Base-by-base conservation (phyloP, 2,888 invertebrate species). In the Calameuta pallipes region DNA sequence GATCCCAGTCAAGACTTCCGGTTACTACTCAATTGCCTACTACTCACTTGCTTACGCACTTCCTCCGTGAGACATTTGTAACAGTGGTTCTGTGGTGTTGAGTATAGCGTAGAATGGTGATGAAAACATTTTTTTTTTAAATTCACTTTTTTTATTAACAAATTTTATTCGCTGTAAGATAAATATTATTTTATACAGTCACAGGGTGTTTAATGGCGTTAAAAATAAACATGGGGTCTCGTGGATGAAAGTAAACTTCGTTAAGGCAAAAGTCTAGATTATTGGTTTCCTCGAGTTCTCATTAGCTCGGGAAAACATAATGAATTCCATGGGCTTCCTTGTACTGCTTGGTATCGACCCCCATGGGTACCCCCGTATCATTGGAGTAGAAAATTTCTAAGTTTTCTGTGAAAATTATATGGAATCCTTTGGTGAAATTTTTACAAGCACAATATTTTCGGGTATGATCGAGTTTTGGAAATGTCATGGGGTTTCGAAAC, bases 1-100 rank as follows among this genome's bases (percentile, higher is more conserved):
- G 56, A 56, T 56, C 56, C 56, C 73, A 23, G 56, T 36, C 68
- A 69, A 73, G 76, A 81, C 80, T 78, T 81, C 80, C 80, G 81
- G 80, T n/a, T 73, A 35, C 74, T 69, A 56, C 11, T 75, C 31
- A 30, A 69, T 80, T 75, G 71, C 56, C 56, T 56, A 23, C 56
- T 56, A 56, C 56, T 56, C 56, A 56, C 56, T 56, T 56, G 56
- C 56, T 56, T 56, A 56, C 56, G 56, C 56, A 56, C 56, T 56
- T 56, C 56, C 56, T 56, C 56, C 56, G 56, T 9, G 23, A 23
- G 56, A 56, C 56, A 56, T 56, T 56, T 56, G 23, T 56, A 56
- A 56, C 56, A 56, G 56, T 9, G 56, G 56, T 23, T 23, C 23
- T 23, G 23, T 23, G 23, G 6, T 9, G 23, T 56, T 9, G 23